These are phyloP conservation scores for Drosophila kepulauana DNA, from an alignment of 1,140 invertebrate species.

Conservation along the genomic window DNA sequence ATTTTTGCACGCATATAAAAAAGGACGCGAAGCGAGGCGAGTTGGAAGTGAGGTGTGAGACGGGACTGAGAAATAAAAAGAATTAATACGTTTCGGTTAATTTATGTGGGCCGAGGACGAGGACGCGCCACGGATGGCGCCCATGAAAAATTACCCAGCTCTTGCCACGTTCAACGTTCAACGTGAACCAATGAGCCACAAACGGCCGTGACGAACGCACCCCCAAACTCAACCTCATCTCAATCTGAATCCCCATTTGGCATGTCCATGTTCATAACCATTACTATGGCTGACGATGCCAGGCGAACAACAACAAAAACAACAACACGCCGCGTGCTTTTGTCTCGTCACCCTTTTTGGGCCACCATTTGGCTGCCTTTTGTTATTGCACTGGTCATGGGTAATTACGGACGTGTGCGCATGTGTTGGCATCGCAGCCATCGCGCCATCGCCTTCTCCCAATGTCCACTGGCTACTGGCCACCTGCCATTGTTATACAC, in stretches of 20 bases:
- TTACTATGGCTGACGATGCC: constrained; percentile 31
- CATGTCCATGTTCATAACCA: constrained; percentile 39
- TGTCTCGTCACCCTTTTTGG: constrained; percentile 67
- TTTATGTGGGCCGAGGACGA: constrained; percentile 64
- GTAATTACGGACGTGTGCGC: constrained; percentile 65
- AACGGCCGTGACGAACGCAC: constrained; percentile 74
- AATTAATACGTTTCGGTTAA: constrained; percentile 83
- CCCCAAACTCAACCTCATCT: constrained; percentile 8
- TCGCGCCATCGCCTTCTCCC: no score
- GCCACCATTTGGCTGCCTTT: constrained; percentile 50
- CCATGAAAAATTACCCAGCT: constrained; percentile 75
- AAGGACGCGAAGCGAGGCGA: not conserved
- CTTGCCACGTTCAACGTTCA: not conserved
- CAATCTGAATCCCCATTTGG: constrained; percentile 1
- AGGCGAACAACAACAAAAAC: not conserved
- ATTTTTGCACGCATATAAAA: constrained; percentile 83
- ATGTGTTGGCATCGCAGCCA: constrained; percentile 39
- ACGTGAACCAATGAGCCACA: constrained; percentile 74
- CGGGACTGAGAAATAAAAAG: constrained; percentile 60
- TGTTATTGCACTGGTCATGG: constrained; percentile 51
- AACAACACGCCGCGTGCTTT: not conserved
- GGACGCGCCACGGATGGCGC: constrained; percentile 19
- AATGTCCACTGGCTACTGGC: constrained; percentile 40
- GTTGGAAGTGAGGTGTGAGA: not conserved
- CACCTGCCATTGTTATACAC: constrained; percentile 53